Evolutionary conservation across 2,797 vertebrate genomes (phyloP).

Genomic region (Garrulus glandarius): DNA sequence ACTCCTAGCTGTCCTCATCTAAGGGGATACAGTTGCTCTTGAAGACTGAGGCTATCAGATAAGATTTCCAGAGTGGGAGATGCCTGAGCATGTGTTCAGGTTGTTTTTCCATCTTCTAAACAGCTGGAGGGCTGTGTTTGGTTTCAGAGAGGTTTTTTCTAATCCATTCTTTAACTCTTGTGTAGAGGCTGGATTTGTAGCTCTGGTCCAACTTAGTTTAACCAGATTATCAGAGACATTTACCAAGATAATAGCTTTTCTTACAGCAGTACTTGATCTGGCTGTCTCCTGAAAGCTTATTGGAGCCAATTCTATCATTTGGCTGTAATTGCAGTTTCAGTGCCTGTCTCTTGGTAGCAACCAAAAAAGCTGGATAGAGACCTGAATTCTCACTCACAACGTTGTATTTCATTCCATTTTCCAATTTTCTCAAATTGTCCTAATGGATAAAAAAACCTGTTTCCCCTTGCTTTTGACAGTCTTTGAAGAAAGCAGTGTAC

Average conservation of each 20-base stretch:
- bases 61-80: not conserved
- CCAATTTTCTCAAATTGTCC: not conserved
- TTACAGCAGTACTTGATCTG: not conserved
- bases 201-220: not conserved
- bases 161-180: not conserved
- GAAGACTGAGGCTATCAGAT: not conserved
- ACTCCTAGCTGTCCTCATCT: not conserved
- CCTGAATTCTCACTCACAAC: not conserved
- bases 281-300: not conserved
- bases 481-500: not conserved
- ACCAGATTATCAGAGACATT: not conserved
- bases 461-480: not conserved
- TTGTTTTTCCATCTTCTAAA: not conserved
- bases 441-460: not conserved
- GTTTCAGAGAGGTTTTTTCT: not conserved
- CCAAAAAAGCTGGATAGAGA: not conserved
- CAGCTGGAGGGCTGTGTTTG: not conserved
- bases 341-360: not conserved
- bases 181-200: not conserved
- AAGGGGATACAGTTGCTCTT: not conserved
- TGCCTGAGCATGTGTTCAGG: not conserved
- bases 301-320: not conserved
- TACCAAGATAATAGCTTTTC: not conserved
- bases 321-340: not conserved
- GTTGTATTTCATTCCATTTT: not conserved